phyloP scores from a whole-genome alignment of 2,797 vertebrate genomes.

The Acanthiza pusilla region DNA sequence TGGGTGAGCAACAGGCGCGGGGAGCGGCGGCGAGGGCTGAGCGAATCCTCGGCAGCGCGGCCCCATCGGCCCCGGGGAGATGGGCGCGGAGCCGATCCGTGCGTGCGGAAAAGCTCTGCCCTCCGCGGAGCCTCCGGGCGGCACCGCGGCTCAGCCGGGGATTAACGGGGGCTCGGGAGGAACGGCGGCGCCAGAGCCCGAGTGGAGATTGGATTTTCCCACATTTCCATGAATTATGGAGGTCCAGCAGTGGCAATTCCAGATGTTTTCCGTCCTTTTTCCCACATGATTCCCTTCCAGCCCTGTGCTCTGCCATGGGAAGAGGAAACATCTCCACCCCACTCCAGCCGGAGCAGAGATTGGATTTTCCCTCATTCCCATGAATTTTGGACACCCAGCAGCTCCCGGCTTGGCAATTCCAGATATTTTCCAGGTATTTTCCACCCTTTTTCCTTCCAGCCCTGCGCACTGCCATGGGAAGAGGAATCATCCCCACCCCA shows the following conservation, averaged over 20 bases:
- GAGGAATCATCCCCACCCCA: not conserved
- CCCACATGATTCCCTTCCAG: not conserved
- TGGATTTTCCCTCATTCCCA: fast-evolving
- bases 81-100: fast-evolving
- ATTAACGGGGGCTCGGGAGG: not conserved
- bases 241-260: not conserved
- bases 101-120: not conserved
- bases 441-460: not conserved
- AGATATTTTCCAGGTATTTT: fast-evolving
- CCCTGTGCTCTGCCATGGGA: too few relatives aligned
- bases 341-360: too few relatives aligned
- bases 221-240: too few relatives aligned
- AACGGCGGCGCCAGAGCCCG: too few relatives aligned
- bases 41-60: not conserved
- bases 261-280: not conserved
- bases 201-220: too few relatives aligned
- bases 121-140: fast-evolving
- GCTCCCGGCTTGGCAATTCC: not conserved
- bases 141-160: not conserved
- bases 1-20: not conserved
- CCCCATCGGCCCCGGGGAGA: not conserved
- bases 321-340: too few relatives aligned
- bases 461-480: fast-evolving
- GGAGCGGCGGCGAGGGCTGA: not conserved
- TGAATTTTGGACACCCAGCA: fast-evolving